These are phyloP conservation scores for Sminthurinus aureus DNA, from an alignment of 2,888 invertebrate genomes.

Conservation along the genomic window DNA sequence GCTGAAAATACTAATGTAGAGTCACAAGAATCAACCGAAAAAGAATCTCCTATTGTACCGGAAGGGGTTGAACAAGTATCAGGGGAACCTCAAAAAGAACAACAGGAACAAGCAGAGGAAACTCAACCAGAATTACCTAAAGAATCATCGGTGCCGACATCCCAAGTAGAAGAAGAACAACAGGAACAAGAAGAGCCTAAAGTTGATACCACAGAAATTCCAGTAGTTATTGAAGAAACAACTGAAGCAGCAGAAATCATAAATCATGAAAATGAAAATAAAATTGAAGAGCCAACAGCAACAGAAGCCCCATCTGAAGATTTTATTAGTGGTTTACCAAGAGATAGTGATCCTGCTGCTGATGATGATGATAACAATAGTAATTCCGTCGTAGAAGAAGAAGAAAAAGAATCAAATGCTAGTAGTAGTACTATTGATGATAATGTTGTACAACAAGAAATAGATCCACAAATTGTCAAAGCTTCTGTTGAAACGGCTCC, in stretches of 20 bases:
- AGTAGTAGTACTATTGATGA: not conserved
- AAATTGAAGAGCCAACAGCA: not conserved
- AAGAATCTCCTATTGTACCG: no score
- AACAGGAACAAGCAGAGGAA: not conserved
- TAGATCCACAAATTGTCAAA: not conserved
- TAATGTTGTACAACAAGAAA: not conserved
- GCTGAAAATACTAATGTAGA: no score
- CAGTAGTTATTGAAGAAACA: not conserved
- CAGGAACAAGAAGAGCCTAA: not conserved
- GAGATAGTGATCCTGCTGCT: no score
- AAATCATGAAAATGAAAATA: not conserved
- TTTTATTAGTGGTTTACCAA: no score
- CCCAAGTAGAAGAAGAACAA: not conserved
- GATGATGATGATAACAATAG: no score
- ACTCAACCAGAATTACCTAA: not conserved
- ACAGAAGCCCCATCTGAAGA: not conserved
- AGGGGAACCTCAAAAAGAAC: not conserved
- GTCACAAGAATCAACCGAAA: no score
- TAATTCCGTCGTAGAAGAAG: not conserved
- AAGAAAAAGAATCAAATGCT: not conserved
- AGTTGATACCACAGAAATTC: not conserved
- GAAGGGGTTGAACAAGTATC: not conserved
- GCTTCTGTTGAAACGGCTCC: not conserved
- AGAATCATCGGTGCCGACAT: not conserved
- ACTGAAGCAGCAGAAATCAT: not conserved